Conservation (phyloP, 2,797 vertebrate species). For the Microcaecilia unicolor region DNA sequence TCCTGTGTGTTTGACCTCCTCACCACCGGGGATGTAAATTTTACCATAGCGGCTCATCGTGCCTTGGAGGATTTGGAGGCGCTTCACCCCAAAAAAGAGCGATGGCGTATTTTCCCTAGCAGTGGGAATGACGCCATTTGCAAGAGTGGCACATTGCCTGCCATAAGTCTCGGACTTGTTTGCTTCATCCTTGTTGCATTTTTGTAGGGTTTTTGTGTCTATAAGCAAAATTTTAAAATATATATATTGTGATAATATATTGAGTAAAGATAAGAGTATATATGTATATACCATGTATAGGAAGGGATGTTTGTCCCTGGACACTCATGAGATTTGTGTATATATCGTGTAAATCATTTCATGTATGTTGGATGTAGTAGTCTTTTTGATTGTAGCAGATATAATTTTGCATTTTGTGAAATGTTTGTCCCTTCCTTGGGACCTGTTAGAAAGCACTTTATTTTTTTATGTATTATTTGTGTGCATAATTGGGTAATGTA, state of each 20-base stretch:
- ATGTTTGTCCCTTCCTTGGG: conserved; percentile 68
- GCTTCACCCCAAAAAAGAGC: conserved; percentile 77
- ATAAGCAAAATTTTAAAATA: conserved; percentile 56
- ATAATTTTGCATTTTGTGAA: conserved; percentile 54
- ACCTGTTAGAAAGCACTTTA: conserved; percentile 92
- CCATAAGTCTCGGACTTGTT: conserved; percentile 45
- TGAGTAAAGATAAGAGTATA: conserved; percentile 52
- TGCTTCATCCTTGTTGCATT: conserved; percentile 45
- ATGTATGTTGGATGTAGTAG: conserved; percentile 60
- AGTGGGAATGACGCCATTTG: conserved; percentile 10
- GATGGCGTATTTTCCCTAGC: conserved; percentile 85
- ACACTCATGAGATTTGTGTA: conserved; percentile 55
- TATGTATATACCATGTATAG: conserved; percentile 69
- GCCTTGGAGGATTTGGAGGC: conserved; percentile 86
- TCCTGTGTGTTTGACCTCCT: conserved; percentile 93
- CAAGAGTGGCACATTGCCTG: conserved; percentile 3
- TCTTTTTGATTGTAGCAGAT: conserved; percentile 49
- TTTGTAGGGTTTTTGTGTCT: conserved; percentile 48
- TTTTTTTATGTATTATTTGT: conserved; percentile 78
- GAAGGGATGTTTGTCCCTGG: conserved; percentile 47
- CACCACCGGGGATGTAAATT: conserved; percentile 91
- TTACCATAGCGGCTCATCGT: conserved; percentile 81
- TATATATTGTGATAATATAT: conserved; percentile 74
- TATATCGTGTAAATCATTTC: conserved; percentile 55
- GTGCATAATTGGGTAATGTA: conserved; percentile 37